Conservation (phyloP, 2,113 vertebrate species). For the Cheilinus undulatus region DNA sequence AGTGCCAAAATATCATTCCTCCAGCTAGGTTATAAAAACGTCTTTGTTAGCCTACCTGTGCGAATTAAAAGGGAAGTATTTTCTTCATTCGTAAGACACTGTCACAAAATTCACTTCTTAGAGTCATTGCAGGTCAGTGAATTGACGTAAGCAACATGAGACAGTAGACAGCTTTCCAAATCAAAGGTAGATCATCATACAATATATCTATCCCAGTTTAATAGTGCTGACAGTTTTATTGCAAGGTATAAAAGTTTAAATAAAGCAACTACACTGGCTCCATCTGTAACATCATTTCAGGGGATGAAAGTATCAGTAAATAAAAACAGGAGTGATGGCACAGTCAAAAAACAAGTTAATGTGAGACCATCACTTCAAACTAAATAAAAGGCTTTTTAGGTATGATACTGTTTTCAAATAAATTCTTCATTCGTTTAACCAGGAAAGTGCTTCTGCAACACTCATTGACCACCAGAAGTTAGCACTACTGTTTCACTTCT, state of each 20-base stretch:
- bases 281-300: constrained; percentile 54
- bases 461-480: constrained; percentile 27
- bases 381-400: no score
- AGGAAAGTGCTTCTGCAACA: not conserved
- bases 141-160: constrained; percentile 36
- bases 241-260: constrained; percentile 70
- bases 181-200: constrained; percentile 56
- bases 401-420: not conserved
- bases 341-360: constrained; percentile 51
- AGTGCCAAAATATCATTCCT: no score
- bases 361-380: no score
- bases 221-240: constrained; percentile 78
- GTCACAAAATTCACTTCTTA: constrained; percentile 8
- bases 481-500: constrained; percentile 50
- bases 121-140: constrained; percentile 28
- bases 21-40: not conserved
- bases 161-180: constrained; percentile 41
- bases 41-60: not conserved
- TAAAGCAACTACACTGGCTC: constrained; percentile 54
- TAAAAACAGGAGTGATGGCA: constrained; percentile 73
- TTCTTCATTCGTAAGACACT: constrained; percentile 23
- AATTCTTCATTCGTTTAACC: constrained; percentile 1
- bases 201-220: constrained; percentile 70
- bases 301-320: constrained; percentile 70
- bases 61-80: not conserved